Evolutionary conservation across 2,797 vertebrate species (phyloP), one percentile per base, ranked within the genome.

Genomic region (Acrossocheilus wenchowensis): DNA sequence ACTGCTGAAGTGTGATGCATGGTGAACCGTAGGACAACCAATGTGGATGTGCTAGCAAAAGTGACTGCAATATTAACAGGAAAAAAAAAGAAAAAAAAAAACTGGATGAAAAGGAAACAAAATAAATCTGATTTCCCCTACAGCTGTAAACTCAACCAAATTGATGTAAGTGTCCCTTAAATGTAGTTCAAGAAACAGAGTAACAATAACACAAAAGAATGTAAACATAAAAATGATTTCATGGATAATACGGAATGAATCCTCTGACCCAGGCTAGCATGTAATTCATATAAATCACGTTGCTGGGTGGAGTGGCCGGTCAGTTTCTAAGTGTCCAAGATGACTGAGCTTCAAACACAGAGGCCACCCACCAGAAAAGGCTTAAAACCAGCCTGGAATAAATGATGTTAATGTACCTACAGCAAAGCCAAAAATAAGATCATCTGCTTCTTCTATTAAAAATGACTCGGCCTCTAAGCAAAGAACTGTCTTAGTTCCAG

Each of bases 361-460:
- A 91, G 91, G 89, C 92, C 93, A 88, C 91, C 90, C 82, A 88
- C 83, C 83, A 72, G 45, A 64, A 80, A 88, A 83, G 14, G 23
- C 57, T 72, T 75, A 80, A 79, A 71, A 52, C 39, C 54, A 62
- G 81, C 62, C 73, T 82, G 90, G 73, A 86, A 94, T 93, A 92
- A 93, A 93, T 90, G 83, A 90, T 86, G 90, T 90, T 91, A 93
- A 91, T 93, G 86, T 82, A 92, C 88, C 89, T 84, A 82, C 73
- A 75, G 48, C n/a, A 19, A 30, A 77, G 86, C 89, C 84, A 88
- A 88, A 85, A 54, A 86, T 83, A 89, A 87, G 78, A 86, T 92
- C 89, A 94, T 95, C 94, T 94, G 94, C 91, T 94, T 90, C 92
- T 94, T 90, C 89, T 57, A 92, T 95, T 92, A 92, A 90, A 87